These are phyloP conservation scores for Phyllostomus hastatus DNA, from an alignment of 2,113 vertebrate species.

Conservation along the genomic window DNA sequence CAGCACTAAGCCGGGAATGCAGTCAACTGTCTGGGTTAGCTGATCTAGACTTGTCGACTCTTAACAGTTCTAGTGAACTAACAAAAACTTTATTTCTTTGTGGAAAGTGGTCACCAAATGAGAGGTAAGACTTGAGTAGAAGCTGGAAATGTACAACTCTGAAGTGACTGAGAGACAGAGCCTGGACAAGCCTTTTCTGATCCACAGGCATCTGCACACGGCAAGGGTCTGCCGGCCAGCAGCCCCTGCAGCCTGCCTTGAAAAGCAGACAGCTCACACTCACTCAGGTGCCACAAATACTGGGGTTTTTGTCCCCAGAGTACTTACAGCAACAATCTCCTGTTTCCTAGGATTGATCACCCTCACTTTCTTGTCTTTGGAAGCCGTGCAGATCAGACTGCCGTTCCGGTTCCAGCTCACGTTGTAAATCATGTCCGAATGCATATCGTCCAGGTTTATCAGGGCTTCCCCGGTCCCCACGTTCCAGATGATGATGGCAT, in stretches of 20 bases:
- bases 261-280: neutral
- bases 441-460: conserved; percentile 94
- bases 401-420: conserved; percentile 95
- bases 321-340: conserved; percentile 88
- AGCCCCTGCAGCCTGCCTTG: neutral
- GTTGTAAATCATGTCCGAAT: conserved; percentile 94
- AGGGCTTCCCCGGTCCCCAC: conserved; percentile 94
- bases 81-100: neutral
- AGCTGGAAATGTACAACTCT: neutral
- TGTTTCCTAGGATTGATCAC: conserved; percentile 95
- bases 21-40: neutral
- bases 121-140: neutral
- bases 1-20: neutral
- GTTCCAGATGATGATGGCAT: conserved; percentile 94
- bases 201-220: neutral
- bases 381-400: conserved; percentile 95
- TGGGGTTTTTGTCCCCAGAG: accelerated
- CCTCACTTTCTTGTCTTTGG: conserved; percentile 96
- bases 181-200: neutral
- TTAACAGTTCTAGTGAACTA: neutral
- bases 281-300: neutral
- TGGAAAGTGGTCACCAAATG: neutral
- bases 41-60: neutral
- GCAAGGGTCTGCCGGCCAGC: neutral
- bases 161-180: neutral